phyloP scores from a whole-genome alignment of 2,888 invertebrate genomes.

The Drosophila emarginata region DNA sequence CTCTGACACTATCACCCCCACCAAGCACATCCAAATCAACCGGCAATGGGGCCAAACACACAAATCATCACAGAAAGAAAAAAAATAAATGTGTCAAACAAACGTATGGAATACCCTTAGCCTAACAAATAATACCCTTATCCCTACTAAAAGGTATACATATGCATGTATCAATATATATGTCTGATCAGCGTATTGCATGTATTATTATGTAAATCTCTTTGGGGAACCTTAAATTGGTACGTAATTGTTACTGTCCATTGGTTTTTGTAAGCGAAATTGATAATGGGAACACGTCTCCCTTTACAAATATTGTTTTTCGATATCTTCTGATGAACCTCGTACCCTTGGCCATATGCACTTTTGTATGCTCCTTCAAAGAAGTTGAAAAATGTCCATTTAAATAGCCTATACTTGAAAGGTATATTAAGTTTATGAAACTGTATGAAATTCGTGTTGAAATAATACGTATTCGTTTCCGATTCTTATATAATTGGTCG shows the following conservation, averaged over 20 bases:
- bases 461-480: too few relatives aligned
- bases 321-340: neutral
- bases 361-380: neutral
- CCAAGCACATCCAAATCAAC: neutral
- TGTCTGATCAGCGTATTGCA: neutral
- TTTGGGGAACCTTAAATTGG: too few relatives aligned
- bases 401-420: neutral
- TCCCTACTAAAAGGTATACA: neutral
- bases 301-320: neutral
- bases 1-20: neutral
- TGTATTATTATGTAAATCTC: too few relatives aligned
- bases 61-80: neutral
- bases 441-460: too few relatives aligned
- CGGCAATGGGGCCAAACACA: conserved; percentile 6
- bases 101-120: neutral
- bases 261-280: too few relatives aligned
- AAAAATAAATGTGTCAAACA: neutral
- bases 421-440: neutral
- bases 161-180: too few relatives aligned
- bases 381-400: neutral
- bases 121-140: neutral
- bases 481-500: too few relatives aligned
- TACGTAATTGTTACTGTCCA: too few relatives aligned
- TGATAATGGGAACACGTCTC: too few relatives aligned
- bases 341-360: neutral